phyloP scores from a whole-genome alignment of 2,797 vertebrate species.

The Trichosurus vulpecula region DNA sequence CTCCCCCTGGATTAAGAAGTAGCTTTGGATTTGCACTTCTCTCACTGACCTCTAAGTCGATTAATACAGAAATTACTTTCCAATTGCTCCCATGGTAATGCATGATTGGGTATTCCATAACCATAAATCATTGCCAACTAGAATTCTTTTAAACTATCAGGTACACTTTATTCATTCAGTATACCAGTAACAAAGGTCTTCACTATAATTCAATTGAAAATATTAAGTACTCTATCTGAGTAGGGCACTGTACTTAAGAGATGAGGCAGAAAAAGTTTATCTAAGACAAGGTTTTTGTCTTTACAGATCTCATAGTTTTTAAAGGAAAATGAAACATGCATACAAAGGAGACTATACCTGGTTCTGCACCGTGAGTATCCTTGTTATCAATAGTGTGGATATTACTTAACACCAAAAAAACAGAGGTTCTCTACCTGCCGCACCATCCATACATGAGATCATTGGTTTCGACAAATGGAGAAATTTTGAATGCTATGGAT shows the following conservation, averaged over 20 bases:
- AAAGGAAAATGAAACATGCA: background rate
- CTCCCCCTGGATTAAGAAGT: background rate
- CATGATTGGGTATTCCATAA: background rate
- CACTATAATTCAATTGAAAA: background rate
- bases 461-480: background rate
- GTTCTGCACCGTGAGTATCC: background rate
- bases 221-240: background rate
- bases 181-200: background rate
- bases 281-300: background rate
- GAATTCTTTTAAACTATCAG: background rate
- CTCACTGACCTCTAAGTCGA: background rate
- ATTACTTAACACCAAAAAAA: background rate
- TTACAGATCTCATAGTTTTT: background rate
- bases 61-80: background rate
- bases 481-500: background rate
- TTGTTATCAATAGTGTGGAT: background rate
- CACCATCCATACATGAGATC: background rate
- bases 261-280: background rate
- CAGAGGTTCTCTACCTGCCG: background rate
- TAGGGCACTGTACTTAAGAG: background rate
- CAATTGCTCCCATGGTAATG: background rate
- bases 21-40: background rate
- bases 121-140: background rate
- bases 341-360: no score
- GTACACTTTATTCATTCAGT: background rate